phyloP scores from a whole-genome alignment of 2,113 vertebrate genomes.

The Spermophilus dauricus region DNA sequence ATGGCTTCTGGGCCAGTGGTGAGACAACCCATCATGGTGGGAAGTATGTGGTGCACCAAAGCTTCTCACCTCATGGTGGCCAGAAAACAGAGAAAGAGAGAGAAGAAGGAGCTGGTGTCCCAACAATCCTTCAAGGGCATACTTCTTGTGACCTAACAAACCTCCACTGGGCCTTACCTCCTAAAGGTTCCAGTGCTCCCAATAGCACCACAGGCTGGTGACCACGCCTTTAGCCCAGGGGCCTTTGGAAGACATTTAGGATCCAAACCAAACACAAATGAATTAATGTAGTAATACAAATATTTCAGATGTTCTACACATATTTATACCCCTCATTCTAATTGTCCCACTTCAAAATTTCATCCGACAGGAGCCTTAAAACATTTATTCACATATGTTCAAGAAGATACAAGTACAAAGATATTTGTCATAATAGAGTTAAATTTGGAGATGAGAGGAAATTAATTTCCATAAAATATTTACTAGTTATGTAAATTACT shows the following conservation, averaged over 20 bases:
- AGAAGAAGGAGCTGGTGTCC: background rate
- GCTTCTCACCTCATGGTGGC: background rate
- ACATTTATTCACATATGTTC: background rate
- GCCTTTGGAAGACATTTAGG: background rate
- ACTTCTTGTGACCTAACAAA: background rate
- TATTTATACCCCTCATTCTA: background rate
- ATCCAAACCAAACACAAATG: too few species aligned
- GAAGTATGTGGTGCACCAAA: background rate
- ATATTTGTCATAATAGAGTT: background rate
- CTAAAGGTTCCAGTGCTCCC: background rate
- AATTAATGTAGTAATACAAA: background rate
- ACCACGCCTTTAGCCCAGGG: background rate
- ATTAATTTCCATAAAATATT: background rate
- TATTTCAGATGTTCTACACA: background rate
- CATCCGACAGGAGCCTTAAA: background rate
- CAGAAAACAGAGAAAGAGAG: background rate
- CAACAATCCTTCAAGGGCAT: too few species aligned
- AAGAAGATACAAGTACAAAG: background rate
- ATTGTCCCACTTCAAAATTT: background rate
- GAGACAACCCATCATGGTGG: too few species aligned
- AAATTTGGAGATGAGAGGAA: background rate
- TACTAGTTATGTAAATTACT: background rate
- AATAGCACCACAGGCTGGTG: background rate
- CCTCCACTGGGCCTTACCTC: background rate
- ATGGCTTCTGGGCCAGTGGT: background rate